Base-by-base conservation (phyloP, 2,888 invertebrate genomes). In the Eupithecia dodoneata region DNA sequence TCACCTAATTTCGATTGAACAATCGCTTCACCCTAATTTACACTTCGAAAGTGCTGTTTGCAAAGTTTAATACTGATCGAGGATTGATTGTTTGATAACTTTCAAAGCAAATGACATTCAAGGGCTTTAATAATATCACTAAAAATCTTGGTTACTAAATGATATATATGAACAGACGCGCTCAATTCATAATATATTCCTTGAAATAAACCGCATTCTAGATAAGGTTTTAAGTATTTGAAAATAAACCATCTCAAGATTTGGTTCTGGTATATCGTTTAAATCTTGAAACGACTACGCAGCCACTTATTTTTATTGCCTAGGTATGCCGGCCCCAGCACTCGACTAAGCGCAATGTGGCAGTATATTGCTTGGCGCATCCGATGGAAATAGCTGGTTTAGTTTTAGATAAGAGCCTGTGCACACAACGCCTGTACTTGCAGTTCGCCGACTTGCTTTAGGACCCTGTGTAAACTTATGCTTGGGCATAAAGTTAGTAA, bases 1-100 rank as follows among this genome's bases (percentile, higher is more conserved):
- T 83, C 81, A 82, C 80, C 80, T 80, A 81, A 81, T 81, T 82
- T 81, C 80, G 80, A 83, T 82, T 81, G 81, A 83, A 82, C 82
- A 82, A 80, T 81, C 80, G 79, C 79, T 81, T 74, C 76, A 77
- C 81, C 82, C 81, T 82, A 82, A 83, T 81, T 82, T 82, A 83
- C 82, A 80, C 80, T 76, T 76, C 49, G 79, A 81, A 81, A 83
- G 79, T 80, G 81, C 47, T 79, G 79, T 79, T 79, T 72, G 63
- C 71, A 71, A 80, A 80, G 74, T 73, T 78, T 76, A 73, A 78
- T 73, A 12, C 74, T 72, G 72, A 65, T 67, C n/a, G 66, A 75
- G 74, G 76, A 76, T 71, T 75, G 73, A 55, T 74, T 73, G 49
- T 52, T 73, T 70, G 70, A 45, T 76, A 70, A 70, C 70, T 74